Conservation (phyloP, 2,113 vertebrate genomes). For the Columba livia region DNA sequence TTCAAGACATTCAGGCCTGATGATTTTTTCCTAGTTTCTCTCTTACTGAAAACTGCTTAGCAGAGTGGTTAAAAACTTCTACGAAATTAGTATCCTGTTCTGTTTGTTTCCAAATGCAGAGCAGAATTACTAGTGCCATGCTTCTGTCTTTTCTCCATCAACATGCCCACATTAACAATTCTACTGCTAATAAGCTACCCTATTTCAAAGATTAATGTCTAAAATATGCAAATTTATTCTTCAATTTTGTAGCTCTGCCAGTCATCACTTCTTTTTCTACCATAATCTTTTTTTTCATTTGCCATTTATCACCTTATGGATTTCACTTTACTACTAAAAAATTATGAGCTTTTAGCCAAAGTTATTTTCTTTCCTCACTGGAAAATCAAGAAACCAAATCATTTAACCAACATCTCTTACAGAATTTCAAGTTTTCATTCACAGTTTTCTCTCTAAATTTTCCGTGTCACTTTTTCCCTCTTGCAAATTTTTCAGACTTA, state of each 20-base stretch:
- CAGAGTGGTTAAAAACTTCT: neutral
- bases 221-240: neutral
- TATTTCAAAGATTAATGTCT: neutral
- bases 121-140: neutral
- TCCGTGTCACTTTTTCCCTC: neutral
- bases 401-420: neutral
- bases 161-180: neutral
- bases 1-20: neutral
- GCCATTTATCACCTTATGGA: neutral
- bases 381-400: neutral
- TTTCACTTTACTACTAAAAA: neutral
- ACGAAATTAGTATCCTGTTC: rapidly evolving
- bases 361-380: neutral
- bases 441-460: neutral
- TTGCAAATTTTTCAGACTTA: neutral
- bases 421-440: neutral
- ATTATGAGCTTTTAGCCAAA: neutral
- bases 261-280: neutral
- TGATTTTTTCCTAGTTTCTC: neutral
- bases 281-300: neutral
- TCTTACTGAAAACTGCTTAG: neutral
- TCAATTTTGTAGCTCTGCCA: neutral
- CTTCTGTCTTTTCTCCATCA: neutral
- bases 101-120: neutral
- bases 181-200: neutral